Evolutionary conservation across 53 echinoderm and acorn worm genomes (phyloP), one percentile per base, ranked within the genome.

Genomic region (Crossaster papposus): DNA sequence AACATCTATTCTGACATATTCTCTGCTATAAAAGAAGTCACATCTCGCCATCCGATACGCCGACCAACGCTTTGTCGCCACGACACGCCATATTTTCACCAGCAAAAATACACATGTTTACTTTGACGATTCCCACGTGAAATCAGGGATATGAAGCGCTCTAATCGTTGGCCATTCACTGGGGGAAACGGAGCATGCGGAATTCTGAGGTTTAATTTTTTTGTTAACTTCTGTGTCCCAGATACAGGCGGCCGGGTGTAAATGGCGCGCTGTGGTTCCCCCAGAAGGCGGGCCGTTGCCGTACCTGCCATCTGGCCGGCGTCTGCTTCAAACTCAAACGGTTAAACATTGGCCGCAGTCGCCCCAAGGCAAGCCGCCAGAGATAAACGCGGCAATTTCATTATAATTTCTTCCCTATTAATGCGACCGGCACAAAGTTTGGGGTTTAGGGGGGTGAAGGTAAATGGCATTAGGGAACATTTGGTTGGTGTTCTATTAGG

Each of bases 51-150:
- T 84, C 84, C 32, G 71, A 84, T 84, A 70, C 51, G 72, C 70
- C 65, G 30, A 32, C 51, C 84, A 65, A 54, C 81, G 71, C 72
- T 70, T 71, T 84, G 70, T 84, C 22, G 23, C 36, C n/a, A 71
- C 72, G 38, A 51, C 51, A 28, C 50, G 84, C 84, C 84, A 52
- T 84, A 84, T 84, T 84, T 84, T 84, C 72, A 84, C 84, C 84
- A 84, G 84, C 84, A 36, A 71, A 84, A 71, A 84, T 71, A 84
- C 71, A 84, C 72, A 84, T 84, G 84, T 84, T 84, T 84, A 84
- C 84, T 72, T 44, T 51, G 72, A 52, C 70, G 84, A 84, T 84
- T 84, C 84, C 84, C 84, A 84, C 53, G 84, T 84, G 84, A 71
- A 84, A 84, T 84, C 65, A 20, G 14, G 82, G 82, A 36, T 33